Percentiles rank a stretch among this genome's conserved stretches.
Evolutionary conservation across 2,888 invertebrate genomes (phyloP).

Genomic region (Tribolium freemani): DNA sequence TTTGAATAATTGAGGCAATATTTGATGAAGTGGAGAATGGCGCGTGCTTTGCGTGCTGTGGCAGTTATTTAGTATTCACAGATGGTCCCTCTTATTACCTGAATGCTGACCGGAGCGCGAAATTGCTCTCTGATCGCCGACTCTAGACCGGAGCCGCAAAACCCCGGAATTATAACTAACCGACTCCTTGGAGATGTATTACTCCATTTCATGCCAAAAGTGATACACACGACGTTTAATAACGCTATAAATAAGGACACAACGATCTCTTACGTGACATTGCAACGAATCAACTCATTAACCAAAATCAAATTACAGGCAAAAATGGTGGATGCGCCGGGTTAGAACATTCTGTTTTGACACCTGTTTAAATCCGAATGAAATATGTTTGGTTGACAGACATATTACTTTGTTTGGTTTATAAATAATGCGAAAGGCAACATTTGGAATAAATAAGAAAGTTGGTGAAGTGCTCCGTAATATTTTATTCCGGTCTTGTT

Average conservation of each 20-base stretch:
- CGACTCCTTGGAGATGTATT: conserved; percentile 39
- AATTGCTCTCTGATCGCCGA: conserved; percentile 53
- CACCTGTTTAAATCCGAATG: not conserved
- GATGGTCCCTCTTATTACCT: conserved; percentile 53
- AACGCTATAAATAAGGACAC: conserved; percentile 7
- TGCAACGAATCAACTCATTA: no score
- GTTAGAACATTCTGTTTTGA: not conserved
- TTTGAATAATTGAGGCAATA: conserved; percentile 53
- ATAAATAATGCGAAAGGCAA: conserved; percentile 8
- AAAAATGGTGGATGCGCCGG: conserved; percentile 3
- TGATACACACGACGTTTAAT: conserved; percentile 25
- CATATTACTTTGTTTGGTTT: not conserved
- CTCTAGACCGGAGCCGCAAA: conserved; percentile 30
- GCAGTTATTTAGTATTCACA: conserved; percentile 55
- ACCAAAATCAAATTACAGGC: not conserved
- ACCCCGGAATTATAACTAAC: conserved; percentile 46
- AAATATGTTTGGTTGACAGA: not conserved
- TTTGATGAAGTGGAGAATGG: conserved; percentile 45
- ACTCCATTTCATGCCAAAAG: conserved; percentile 38
- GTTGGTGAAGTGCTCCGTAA: not conserved
- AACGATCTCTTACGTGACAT: conserved; percentile 10
- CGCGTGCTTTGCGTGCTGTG: conserved; percentile 47
- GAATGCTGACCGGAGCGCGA: conserved; percentile 58
- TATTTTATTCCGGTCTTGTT: conserved; percentile 3
- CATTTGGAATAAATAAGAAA: conserved; percentile 10